These are phyloP conservation scores for Platycheirus rosarum DNA, from an alignment of 2,888 invertebrate species.

Conservation along the genomic window DNA sequence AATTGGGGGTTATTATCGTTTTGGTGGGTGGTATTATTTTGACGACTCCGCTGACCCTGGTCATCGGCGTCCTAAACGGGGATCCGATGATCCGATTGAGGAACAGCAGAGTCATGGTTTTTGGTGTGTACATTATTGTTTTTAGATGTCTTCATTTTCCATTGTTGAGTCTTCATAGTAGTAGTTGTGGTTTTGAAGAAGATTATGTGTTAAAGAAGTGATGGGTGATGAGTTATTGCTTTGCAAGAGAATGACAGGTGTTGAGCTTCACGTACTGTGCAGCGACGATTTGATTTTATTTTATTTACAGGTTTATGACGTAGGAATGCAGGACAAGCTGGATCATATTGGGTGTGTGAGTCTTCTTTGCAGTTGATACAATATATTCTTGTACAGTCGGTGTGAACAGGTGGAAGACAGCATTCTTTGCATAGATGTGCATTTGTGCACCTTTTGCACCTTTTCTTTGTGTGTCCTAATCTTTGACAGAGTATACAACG, in stretches of 20 bases:
- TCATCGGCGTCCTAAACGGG: too few species aligned
- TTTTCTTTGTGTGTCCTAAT: conserved; percentile 3
- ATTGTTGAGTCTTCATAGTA: not conserved
- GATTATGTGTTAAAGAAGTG: not conserved
- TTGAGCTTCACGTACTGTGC: too few species aligned
- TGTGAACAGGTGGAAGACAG: not conserved
- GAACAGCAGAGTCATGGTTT: conserved; percentile 3
- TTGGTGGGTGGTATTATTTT: not conserved
- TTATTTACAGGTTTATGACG: conserved; percentile 2
- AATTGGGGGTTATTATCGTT: not conserved
- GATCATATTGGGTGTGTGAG: not conserved
- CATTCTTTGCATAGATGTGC: not conserved
- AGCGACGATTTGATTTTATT: too few species aligned
- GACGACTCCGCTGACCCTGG: conserved; percentile 7
- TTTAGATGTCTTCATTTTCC: not conserved
- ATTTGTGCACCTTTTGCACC: conserved; percentile 14
- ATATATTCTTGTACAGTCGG: conserved; percentile 51
- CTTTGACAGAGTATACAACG: not conserved
- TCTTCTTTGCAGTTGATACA: not conserved
- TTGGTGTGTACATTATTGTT: not conserved
- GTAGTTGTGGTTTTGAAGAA: not conserved
- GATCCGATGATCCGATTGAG: not conserved
- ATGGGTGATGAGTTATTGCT: not conserved
- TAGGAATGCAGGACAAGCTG: too few species aligned
- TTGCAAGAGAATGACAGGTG: not conserved